Base-by-base conservation (phyloP, 2,797 vertebrate genomes). In the Lepidocolaptes lacrymiger region DNA sequence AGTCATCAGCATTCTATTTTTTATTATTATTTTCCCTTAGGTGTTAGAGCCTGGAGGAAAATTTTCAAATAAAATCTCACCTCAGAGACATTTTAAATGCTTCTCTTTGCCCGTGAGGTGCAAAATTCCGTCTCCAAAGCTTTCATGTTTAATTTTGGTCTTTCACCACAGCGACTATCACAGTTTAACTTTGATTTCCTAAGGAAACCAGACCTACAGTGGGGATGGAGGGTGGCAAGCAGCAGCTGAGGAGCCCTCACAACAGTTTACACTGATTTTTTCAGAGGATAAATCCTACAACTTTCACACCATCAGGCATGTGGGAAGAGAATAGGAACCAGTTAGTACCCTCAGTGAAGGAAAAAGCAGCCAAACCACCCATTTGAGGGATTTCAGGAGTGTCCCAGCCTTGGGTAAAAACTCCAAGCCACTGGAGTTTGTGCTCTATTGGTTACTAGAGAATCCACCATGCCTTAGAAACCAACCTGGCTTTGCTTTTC, bases 41-140 rank as follows among this genome's bases (percentile, higher is more conserved):
- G 39, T 83, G 12, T 71, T 72, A 71, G n/a, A 93, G 72, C 55
- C 59, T 37, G 19, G 36, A 88, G 82, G 39, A 88, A 67, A 80
- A 36, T 54, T 12, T 85, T 85, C 30, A 66, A 85, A 52, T 55
- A 41, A 79, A 7, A 61, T 73, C 48, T 85, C 76, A 69, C 64
- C n/a, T 93, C 39, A 27, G 68, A 66, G 83, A 48, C 20, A 19
- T 80, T 85, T 90, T 30, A 69, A 88, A 16, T 11, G 30, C 17
- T 58, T 6, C 0, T 49, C n/a, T 76, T 89, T 4, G 1, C 5
- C 3, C 37, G 12, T 37, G 46, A 91, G 51, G 55, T 66, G 32
- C 23, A 61, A 62, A 91, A 79, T 73, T 52, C 32, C 41, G 19
- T 59, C 80, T 78, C 41, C 62, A 61, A 44, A 46, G 19, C 26